These are phyloP conservation scores for Temnothorax unifasciatus DNA, from an alignment of 2,888 invertebrate species.

Conservation along the genomic window DNA sequence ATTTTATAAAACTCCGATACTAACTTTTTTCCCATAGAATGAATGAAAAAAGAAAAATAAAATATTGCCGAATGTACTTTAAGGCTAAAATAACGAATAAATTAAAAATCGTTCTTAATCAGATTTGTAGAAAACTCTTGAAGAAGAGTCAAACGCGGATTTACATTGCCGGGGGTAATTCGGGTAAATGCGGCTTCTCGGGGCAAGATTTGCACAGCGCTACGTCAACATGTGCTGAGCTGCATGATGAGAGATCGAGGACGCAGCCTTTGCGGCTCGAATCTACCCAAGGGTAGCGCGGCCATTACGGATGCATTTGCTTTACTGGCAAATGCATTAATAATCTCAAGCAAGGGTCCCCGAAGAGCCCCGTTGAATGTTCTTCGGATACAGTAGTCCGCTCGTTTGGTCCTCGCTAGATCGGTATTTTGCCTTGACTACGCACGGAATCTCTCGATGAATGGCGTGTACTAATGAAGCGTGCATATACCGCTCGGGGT, in stretches of 20 bases:
- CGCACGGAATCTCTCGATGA: constrained; percentile 32
- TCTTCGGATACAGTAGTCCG: constrained; percentile 15
- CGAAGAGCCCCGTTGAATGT: constrained; percentile 33
- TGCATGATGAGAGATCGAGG: constrained; percentile 12
- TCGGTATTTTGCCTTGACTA: constrained; percentile 12
- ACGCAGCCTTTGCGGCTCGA: constrained; percentile 15
- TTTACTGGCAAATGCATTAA: constrained; percentile 45
- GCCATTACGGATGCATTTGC: constrained; percentile 50
- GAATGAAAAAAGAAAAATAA: not conserved
- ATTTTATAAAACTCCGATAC: not conserved
- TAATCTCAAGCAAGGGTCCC: constrained; percentile 34
- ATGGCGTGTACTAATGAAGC: constrained; percentile 46
- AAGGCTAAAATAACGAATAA: not conserved
- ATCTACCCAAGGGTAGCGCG: constrained; percentile 13
- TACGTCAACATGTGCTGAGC: constrained; percentile 12
- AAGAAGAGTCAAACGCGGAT: not conserved
- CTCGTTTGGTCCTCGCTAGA: not conserved
- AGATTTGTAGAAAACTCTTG: not conserved
- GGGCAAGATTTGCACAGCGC: constrained; percentile 6
- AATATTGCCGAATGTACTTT: not conserved
- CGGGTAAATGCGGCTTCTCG: constrained; percentile 7
- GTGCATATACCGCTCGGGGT: constrained; percentile 12
- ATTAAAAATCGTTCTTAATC: constrained; percentile 8
- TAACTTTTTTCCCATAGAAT: not conserved
- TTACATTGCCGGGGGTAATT: constrained; percentile 10